A percentile compares a stretch with the other conserved stretches of the same genome.
These are phyloP conservation scores for Echinarachnius parma DNA, from an alignment of 53 echinoderm and acorn worm species.

Conservation along the genomic window DNA sequence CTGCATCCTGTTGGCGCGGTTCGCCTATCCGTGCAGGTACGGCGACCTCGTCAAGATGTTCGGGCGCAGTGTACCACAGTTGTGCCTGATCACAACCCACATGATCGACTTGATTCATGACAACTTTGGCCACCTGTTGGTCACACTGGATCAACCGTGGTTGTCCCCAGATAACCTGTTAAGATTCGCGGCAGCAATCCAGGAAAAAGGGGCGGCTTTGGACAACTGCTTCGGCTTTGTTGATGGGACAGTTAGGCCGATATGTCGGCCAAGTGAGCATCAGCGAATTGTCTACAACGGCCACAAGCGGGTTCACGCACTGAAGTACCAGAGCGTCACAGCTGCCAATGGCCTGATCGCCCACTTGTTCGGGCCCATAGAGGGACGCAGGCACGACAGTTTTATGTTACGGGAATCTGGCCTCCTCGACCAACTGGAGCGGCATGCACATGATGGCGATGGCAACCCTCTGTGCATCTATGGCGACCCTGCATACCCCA, in stretches of 20 bases:
- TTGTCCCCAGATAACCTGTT: slow-evolving; percentile 30
- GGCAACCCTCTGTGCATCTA: slow-evolving; percentile 50
- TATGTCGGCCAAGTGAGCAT: slow-evolving; percentile 38
- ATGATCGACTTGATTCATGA: slow-evolving; percentile 28
- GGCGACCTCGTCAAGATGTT: slow-evolving; percentile 51
- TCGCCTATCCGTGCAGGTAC: slow-evolving; percentile 51
- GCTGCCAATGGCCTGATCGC: slow-evolving; percentile 53
- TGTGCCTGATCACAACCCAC: slow-evolving; percentile 33
- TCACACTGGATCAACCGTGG: slow-evolving; percentile 30
- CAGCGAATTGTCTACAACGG: slow-evolving; percentile 56
- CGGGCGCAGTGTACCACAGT: slow-evolving; percentile 38
- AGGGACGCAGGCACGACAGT: slow-evolving; percentile 49
- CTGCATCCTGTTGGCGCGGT: slow-evolving; percentile 35
- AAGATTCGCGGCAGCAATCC: slow-evolving; percentile 13
- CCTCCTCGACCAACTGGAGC: slow-evolving; percentile 39
- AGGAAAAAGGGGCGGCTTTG: slow-evolving; percentile 28
- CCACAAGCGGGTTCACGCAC: slow-evolving; percentile 52
- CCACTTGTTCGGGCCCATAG: slow-evolving; percentile 46
- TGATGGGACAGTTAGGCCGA: slow-evolving; percentile 48
- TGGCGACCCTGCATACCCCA: slow-evolving; percentile 67
- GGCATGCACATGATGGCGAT: slow-evolving; percentile 27
- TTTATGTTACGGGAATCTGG: slow-evolving; percentile 48
- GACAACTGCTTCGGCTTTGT: slow-evolving; percentile 46
- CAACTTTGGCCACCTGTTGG: slow-evolving; percentile 7
- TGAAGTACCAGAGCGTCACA: slow-evolving; percentile 47